A percentile compares a stretch with the other conserved stretches of the same genome.
Evolutionary conservation across 2,113 vertebrate species (phyloP).

Genomic region (Hemibagrus wyckioides): DNA sequence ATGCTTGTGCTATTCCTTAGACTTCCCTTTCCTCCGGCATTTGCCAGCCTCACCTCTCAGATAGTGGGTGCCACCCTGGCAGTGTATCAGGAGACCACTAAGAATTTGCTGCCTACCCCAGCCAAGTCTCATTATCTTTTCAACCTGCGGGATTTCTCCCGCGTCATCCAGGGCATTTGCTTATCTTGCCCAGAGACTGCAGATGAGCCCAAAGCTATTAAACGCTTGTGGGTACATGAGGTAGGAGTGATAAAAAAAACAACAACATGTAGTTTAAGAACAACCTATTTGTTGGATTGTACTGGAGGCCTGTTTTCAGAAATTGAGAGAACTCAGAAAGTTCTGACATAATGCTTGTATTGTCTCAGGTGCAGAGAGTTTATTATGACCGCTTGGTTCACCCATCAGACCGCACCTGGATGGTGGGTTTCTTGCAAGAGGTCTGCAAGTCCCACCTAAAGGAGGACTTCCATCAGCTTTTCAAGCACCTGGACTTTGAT

Average conservation of each 20-base stretch:
- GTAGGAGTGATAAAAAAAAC: slow-evolving; percentile 62
- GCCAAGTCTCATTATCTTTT: slow-evolving; percentile 91
- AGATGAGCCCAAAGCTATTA: slow-evolving; percentile 73
- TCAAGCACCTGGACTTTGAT: slow-evolving; percentile 79
- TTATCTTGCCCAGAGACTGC: slow-evolving; percentile 84
- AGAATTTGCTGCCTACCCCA: slow-evolving; percentile 86
- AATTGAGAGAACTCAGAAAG: background rate
- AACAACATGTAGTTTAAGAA: background rate
- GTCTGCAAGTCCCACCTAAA: slow-evolving; percentile 71
- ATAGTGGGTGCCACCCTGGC: slow-evolving; percentile 80
- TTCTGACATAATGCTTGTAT: slow-evolving; percentile 9
- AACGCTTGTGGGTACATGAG: slow-evolving; percentile 93
- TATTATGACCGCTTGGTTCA: slow-evolving; percentile 91
- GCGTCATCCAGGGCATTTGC: slow-evolving; percentile 89
- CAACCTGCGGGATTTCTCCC: slow-evolving; percentile 88
- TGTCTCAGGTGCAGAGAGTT: slow-evolving; percentile 82
- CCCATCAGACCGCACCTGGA: slow-evolving; percentile 79
- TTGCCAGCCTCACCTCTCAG: slow-evolving; percentile 76
- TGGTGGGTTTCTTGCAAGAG: slow-evolving; percentile 76
- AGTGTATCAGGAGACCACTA: slow-evolving; percentile 85
- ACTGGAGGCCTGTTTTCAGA: background rate
- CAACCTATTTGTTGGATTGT: background rate
- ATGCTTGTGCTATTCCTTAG: slow-evolving; percentile 63
- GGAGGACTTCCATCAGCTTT: slow-evolving; percentile 84
- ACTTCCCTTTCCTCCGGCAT: slow-evolving; percentile 78